These are phyloP conservation scores for Ctenodactylus gundi DNA, from an alignment of 2,113 vertebrate species.

Conservation along the genomic window DNA sequence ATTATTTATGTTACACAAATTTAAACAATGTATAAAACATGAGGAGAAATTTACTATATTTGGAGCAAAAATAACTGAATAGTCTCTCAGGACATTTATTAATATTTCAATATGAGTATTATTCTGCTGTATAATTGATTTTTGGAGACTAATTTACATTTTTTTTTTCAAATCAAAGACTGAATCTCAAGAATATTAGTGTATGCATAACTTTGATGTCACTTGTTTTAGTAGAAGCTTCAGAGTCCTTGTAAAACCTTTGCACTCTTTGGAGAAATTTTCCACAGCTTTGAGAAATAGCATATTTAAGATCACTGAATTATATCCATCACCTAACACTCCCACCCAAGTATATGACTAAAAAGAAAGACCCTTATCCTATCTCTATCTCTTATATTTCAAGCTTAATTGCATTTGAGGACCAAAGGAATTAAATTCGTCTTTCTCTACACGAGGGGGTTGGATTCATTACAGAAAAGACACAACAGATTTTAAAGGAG, in stretches of 20 bases:
- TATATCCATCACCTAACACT: background rate
- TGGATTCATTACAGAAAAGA: background rate
- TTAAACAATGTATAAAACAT: conserved; percentile 85
- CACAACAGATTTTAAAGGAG: background rate
- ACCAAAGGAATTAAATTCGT: background rate
- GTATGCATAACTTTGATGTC: background rate
- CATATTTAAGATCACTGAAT: background rate
- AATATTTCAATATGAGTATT: conserved; percentile 83
- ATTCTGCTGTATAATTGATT: conserved; percentile 84
- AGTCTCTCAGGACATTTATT: conserved; percentile 81
- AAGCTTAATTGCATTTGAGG: background rate
- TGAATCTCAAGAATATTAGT: conserved; percentile 63
- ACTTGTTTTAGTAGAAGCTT: background rate
- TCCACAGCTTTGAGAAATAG: background rate
- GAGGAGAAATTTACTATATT: conserved; percentile 84
- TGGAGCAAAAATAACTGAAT: conserved; percentile 83
- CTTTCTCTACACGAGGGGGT: background rate
- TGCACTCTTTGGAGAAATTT: background rate
- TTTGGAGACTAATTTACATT: conserved; percentile 78
- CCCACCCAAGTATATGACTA: background rate
- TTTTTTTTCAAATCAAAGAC: conserved; percentile 74
- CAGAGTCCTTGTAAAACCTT: background rate
- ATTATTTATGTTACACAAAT: conserved; percentile 86
- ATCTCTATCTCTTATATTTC: rapidly evolving
- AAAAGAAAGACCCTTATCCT: background rate